Evolutionary conservation across 2,888 invertebrate genomes (phyloP).

Genomic region (Drosophila stalkeri): DNA sequence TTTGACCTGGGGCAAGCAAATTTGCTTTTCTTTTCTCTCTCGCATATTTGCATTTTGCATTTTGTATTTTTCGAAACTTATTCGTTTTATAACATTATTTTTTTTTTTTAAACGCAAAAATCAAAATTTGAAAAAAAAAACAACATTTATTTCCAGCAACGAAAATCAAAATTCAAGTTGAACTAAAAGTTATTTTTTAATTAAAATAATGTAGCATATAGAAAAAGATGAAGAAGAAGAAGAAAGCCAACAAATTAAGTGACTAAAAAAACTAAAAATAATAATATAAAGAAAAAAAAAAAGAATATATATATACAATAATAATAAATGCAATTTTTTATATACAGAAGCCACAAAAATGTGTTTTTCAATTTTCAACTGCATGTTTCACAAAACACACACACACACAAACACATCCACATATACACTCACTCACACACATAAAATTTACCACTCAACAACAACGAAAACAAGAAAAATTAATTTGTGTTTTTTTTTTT

Average conservation of each 20-base stretch:
- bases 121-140: neutral
- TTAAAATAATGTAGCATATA: conserved; percentile 42
- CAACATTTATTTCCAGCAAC: conserved; percentile 54
- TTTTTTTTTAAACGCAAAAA: conserved; percentile 2
- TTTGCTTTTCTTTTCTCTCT: neutral
- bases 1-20: conserved; percentile 19
- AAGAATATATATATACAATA: conserved; percentile 21
- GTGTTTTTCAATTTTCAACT: conserved; percentile 70
- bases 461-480: neutral
- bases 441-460: neutral
- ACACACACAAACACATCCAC: conserved; percentile 2
- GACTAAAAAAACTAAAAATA: conserved; percentile 52
- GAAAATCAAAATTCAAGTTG: conserved; percentile 60
- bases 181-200: conserved; percentile 40
- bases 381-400: conserved; percentile 46
- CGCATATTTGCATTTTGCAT: conserved; percentile 50
- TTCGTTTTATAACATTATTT: conserved; percentile 7
- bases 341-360: conserved; percentile 69
- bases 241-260: conserved; percentile 31
- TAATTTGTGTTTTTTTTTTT: neutral
- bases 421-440: neutral
- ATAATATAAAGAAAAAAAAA: conserved; percentile 11
- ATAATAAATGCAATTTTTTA: conserved; percentile 72
- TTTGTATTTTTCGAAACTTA: conserved; percentile 40
- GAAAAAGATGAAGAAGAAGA: neutral